Evolutionary conservation across 2,888 invertebrate species (phyloP), one percentile per base, ranked within the genome.

Genomic region (Tillus elongatus): DNA sequence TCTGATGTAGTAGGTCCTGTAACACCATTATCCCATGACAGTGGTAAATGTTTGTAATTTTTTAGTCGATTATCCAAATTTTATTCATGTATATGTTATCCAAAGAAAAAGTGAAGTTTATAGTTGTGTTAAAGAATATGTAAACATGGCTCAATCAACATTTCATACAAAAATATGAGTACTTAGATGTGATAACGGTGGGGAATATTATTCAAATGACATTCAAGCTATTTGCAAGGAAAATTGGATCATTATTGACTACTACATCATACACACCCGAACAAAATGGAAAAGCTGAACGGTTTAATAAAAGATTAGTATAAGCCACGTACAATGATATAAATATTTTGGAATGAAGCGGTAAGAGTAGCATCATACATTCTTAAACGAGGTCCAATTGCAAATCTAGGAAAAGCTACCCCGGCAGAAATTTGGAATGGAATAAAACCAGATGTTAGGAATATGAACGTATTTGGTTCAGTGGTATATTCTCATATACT

Each of bases 231-330:
- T 34, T 42, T 57, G 51, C 43, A 42, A 49, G 30, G 29, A 52
- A 37, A 53, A 51, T 45, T 53, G 53, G 9, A 52, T 56, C 19
- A 19, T 6, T 6, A 50, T 36, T 14, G 53, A 50, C 45, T 52
- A 60, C 49, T 51, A 56, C 26, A 60, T 61, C 37, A 55, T 61
- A 35, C 58, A 59, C 60, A n/a, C 61, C 60, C 36, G 55, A 60
- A 46, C 49, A 51, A 37, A 63, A 61, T 51, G 59, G 58, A 35
- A 53, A 58, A 4, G 44, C 58, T 6, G 61, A 63, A 41, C 42
- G 61, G 2, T 60, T 61, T 56, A 50, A 50, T 13, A 40, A 60
- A 42, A 57, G 27, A 10, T 10, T 40, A 1, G 19, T 36, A 14
- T 34, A 40, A 26, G n/a, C 6, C 24, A n/a, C 6, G 24, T 8